phyloP scores from a whole-genome alignment of 2,797 vertebrate species.

The Hylomyscus alleni region DNA sequence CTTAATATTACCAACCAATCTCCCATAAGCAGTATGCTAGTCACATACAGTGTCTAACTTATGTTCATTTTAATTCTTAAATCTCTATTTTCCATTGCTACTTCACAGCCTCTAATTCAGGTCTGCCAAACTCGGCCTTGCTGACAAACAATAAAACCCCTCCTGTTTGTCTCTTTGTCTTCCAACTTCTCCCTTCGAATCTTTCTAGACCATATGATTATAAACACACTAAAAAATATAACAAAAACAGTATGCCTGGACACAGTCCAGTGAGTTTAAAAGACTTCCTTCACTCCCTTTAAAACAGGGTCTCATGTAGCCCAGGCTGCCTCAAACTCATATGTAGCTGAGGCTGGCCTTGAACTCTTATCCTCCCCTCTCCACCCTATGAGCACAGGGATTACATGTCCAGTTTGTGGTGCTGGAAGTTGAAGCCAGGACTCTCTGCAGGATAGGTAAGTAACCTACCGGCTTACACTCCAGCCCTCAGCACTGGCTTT shows the following conservation, averaged over 20 bases:
- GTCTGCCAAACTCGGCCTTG: neutral
- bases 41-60: neutral
- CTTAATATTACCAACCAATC: conserved; percentile 10
- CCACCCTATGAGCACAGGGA: neutral
- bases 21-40: neutral
- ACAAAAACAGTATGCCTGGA: neutral
- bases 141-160: neutral
- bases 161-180: neutral
- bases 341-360: neutral
- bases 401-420: neutral
- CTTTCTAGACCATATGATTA: neutral
- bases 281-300: neutral
- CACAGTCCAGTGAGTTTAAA: neutral
- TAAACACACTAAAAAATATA: neutral
- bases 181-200: neutral
- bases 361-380: neutral
- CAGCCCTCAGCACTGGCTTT: neutral
- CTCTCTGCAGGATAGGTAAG: neutral
- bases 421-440: neutral
- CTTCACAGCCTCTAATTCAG: neutral
- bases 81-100: neutral
- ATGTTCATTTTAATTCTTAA: conserved; percentile 26
- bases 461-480: neutral
- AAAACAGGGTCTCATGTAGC: neutral
- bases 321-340: neutral